Base-by-base conservation (phyloP, 2,888 invertebrate genomes). In the Stenurella melanura region DNA sequence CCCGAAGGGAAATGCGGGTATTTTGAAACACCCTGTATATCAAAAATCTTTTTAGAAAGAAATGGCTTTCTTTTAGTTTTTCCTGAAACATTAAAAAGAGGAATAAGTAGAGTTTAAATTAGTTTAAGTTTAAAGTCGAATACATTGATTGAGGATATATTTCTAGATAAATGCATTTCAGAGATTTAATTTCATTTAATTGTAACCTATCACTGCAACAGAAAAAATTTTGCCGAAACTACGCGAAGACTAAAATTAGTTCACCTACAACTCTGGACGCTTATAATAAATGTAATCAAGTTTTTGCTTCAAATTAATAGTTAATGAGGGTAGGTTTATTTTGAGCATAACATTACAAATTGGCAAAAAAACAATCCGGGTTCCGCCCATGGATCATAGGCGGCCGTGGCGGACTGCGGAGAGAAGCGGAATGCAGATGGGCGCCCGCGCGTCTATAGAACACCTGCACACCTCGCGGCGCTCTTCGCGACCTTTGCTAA, bases 381-480 rank as follows among this genome's bases (percentile, higher is more conserved):
- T 42, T 26, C 72, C 72, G 63, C 63, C 72, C 63, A 71, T 71
- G 71, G 58, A 38, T 34, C 38, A 61, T 64, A 64, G 64, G 66
- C 64, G 70, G 42, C 70, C 70, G 50, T 57, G 70, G 70, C 66
- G 73, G 38, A 38, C 71, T 21, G 68, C 50, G 73, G 80, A 74
- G 78, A 77, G 75, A 54, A 83, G 83, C 81, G 87, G 87, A 87
- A 87, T 87, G 87, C 87, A 86, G 88, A 87, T 86, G 85, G 87
- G 88, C 88, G 87, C 87, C 88, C 84, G 80, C 81, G 84, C 86
- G 87, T 88, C 87, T 88, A 84, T 77, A 82, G 87, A 84, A 88
- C 88, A 88, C 88, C 88, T 88, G 88, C 88, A 88, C 85, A 88
- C 87, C 88, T 88, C 87, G 87, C 86, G 89, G 88, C 88, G 83